Evolutionary conservation across 2,888 invertebrate species (phyloP), one percentile per base, ranked within the genome.

Genomic region (Drosophila putrida): DNA sequence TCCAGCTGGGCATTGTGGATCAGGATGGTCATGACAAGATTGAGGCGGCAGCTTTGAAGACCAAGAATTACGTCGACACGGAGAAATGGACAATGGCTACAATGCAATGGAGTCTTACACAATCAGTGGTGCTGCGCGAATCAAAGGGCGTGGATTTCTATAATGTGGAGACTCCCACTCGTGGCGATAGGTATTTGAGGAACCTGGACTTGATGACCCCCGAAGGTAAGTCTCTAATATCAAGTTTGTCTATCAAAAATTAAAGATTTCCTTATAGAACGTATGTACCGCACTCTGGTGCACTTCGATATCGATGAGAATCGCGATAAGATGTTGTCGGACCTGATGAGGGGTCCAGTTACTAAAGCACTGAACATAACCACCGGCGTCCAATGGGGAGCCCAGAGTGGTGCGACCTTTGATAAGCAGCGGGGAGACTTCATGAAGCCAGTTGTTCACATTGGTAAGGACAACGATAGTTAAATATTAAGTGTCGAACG

Each of bases 71-170:
- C 0, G 93, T 96, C 13, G 93, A 95, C 25, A 90, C 89, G 2
- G 94, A 93, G 0, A 80, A 93, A 11, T 97, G 94, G 93, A 74
- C 66, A 0, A 78, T 91, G 20, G 96, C 97, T 0, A 96, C 95
- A 0, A 57, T 85, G 0, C 93, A 94, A 51, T 97, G 96, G 96
- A 92, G 93, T 10, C 73, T 82, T 0, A 95, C 96, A 0, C 96
- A 97, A 91, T 41, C 78, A 1, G 93, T 95, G 0, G 94, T 97
- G 9, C 90, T 94, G n/a, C 71, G 85, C 0, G 93, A 93, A n/a
- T 95, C 97, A 0, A 93, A 93, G 25, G 93, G 92, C 11, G 95
- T 97, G 6, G 96, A 97, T 90, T 97, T 97, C 90, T 97, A 97
- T 90, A 97, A 98, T 90, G 96, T 97, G 57, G 83, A 85, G 69